Evolutionary conservation across 1,140 invertebrate genomes (phyloP), one percentile per base, ranked within the genome.

Genomic region (Lordiphosa mommai): DNA sequence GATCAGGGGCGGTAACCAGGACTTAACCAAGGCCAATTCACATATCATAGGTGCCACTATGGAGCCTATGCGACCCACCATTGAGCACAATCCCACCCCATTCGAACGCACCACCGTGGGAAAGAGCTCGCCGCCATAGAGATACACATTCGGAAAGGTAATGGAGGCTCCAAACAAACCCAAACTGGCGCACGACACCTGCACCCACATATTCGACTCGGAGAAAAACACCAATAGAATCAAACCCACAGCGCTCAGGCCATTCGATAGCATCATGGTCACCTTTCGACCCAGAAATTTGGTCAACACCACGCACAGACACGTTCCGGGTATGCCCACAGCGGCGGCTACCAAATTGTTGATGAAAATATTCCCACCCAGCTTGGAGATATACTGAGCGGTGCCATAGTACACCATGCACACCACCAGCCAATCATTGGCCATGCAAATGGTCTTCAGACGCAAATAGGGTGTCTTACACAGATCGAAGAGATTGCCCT

Each of bases 341-440:
- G 67, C 60, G 52, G 92, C 93, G n/a, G 93, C 94, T 5, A 94
- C 88, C 2, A 93, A 91, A 20, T 94, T 93, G 84, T 95, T 95
- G 2, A 93, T 53, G 72, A 95, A 95, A 36, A 95, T 94, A 79
- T 95, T 90, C 3, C 93, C 94, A 6, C 92, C 92, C 3, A 94
- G 89, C 53, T 93, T 92, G 0, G 93, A 92, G 41, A 94, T 92
- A 71, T 94, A 95, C 72, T 95, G 94, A 0, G 94, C 93, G 1
- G 94, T 92, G 1, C 94, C 94, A 66, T 94, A 95, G 73, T 95
- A 93, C 38, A 93, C 93, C 61, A 95, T 90, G 3, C 94, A 94
- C 55, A 93, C 93, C 1, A 93, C 93, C 27, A 93, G 88, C 94
- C 94, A 95, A 61, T 93, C 92, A 69, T 93, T 93, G 57, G 91